phyloP scores from a whole-genome alignment of 2,113 vertebrate genomes.

The Steatornis caripensis region DNA sequence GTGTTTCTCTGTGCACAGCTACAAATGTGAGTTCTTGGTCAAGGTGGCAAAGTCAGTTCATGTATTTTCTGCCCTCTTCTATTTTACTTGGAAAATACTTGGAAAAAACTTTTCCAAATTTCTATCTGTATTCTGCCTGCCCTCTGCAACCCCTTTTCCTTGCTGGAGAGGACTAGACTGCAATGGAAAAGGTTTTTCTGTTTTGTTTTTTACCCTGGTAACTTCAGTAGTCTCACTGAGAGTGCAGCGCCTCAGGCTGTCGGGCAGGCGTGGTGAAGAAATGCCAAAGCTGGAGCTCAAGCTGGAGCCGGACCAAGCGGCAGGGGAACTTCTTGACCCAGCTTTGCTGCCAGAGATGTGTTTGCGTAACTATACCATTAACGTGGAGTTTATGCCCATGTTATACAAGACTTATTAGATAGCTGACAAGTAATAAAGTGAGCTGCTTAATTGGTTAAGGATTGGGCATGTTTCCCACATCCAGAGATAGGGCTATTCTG shows the following conservation, averaged over 20 bases:
- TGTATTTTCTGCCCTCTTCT: not conserved
- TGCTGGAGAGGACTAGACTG: not conserved
- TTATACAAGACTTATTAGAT: not conserved
- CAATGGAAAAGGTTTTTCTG: not conserved
- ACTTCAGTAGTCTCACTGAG: not conserved
- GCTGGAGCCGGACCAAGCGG: not conserved
- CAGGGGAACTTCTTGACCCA: not conserved
- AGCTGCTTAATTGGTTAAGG: not conserved
- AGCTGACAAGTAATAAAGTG: not conserved
- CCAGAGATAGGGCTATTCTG: not conserved
- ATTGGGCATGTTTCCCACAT: not conserved
- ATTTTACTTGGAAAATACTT: not conserved
- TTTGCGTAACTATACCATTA: not conserved
- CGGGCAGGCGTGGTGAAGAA: accelerated
- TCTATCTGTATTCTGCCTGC: not conserved
- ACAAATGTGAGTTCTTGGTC: not conserved
- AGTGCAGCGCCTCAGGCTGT: not conserved
- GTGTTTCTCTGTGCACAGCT: not conserved
- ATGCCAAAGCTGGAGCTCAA: not conserved
- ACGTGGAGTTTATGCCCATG: not conserved
- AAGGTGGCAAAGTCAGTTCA: not conserved
- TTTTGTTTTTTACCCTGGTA: not conserved
- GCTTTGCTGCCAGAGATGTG: not conserved
- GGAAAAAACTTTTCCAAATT: not conserved
- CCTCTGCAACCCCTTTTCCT: not conserved